Conservation (phyloP, 2,888 invertebrate species). For the Lapara coniferarum region DNA sequence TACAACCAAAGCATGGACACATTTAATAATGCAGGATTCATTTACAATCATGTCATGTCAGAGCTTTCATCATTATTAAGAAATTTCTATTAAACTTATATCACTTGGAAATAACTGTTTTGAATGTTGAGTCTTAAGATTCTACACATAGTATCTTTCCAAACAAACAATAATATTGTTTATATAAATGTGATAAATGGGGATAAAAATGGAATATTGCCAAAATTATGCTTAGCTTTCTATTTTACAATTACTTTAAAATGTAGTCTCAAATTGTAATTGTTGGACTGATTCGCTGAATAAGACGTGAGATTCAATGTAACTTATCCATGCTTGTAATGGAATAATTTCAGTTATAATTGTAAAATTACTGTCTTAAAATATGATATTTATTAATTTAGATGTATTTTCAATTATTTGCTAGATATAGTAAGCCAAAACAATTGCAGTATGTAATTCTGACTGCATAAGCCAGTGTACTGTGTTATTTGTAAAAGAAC, state of each 20-base stretch:
- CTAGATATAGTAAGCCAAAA: too few species aligned
- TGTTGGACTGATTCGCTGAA: background rate
- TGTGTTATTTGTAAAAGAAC: too few species aligned
- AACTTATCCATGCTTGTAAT: background rate
- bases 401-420: too few species aligned
- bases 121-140: slow-evolving; percentile 24
- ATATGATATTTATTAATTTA: too few species aligned
- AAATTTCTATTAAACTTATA: slow-evolving; percentile 60
- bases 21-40: slow-evolving; percentile 50
- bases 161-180: background rate
- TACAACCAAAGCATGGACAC: slow-evolving; percentile 53
- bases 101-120: slow-evolving; percentile 3
- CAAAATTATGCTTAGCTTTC: slow-evolving; percentile 2
- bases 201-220: slow-evolving; percentile 4
- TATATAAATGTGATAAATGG: slow-evolving; percentile 2
- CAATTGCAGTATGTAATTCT: too few species aligned
- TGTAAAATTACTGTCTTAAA: too few species aligned
- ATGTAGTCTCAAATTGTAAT: background rate
- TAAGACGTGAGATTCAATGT: background rate
- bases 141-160: slow-evolving; percentile 15
- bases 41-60: slow-evolving; percentile 54
- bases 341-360: too few species aligned
- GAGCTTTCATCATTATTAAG: slow-evolving; percentile 66
- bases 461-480: too few species aligned
- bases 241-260: background rate